Base-by-base conservation (phyloP, 2,113 vertebrate species). In the Corapipo altera region DNA sequence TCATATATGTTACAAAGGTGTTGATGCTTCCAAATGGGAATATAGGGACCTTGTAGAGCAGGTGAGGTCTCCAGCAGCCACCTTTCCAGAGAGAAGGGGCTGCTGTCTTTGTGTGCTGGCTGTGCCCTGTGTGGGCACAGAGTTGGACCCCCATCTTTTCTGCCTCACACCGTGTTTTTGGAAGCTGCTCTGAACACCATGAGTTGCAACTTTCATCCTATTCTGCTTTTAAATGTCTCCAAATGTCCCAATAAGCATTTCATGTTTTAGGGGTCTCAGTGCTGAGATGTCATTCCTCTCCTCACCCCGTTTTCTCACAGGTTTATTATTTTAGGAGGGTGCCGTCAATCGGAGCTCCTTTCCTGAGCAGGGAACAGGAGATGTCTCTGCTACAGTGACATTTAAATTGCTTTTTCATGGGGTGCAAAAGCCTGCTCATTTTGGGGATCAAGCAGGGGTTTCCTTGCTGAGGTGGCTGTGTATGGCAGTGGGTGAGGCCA, bases 31-130 rank as follows among this genome's bases (percentile, higher is more conserved):
- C 44, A 43, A 33, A 30, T 17, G 37, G 43, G 37, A 52, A 30
- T 52, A 30, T 1, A 24, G 72, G 46, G 61, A 61, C 0, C 0
- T 39, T 2, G 6, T 6, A 18, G 80, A 62, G 80, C 1, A 14
- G 28, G 26, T 27, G 44, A 22, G 37, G 35, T 48, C 52, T 49
- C 27, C 5, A 8, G 33, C 41, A 39, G 51, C 18, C 24, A 4
- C 55, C 10, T 12, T 49, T 17, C 35, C 28, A 28, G 54, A 28
- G 72, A 20, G 52, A 49, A 61, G 46, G 62, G 24, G 75, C 55
- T 65, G 33, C 51, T 3, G 9, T 20, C 18, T 75, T 49, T 3
- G 7, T 27, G 30, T n/a, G n/a, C 41, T 28, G 55, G 15, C 58
- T 1, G 0, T 65, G 58, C 22, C 49, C 30, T 43, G 2, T 6